Evolutionary conservation across 2,888 invertebrate species (phyloP).

Genomic region (Didymodactylos carnosus): DNA sequence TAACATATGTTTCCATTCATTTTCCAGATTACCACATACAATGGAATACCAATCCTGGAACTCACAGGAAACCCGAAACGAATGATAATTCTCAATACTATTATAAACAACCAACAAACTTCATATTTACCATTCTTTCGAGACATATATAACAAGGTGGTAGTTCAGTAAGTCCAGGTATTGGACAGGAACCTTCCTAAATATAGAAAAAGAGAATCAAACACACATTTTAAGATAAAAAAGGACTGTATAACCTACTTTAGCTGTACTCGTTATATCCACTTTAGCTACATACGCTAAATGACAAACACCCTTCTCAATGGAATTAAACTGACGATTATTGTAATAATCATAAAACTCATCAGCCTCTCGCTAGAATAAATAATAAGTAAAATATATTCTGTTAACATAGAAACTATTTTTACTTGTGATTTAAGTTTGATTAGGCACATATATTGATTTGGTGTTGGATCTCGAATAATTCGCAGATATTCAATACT

Average conservation of each 20-base stretch:
- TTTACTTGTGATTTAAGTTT: constrained; percentile 48
- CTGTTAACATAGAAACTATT: neutral
- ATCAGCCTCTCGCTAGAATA: constrained; percentile 51
- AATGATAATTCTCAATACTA: neutral
- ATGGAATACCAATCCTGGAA: too few relatives aligned
- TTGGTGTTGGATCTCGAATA: constrained; percentile 62
- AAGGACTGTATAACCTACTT: constrained; percentile 41
- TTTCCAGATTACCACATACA: neutral
- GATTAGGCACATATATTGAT: constrained; percentile 88
- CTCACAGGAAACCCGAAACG: neutral
- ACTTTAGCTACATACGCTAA: constrained; percentile 83
- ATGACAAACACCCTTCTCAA: constrained; percentile 77
- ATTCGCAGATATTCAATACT: constrained; percentile 75
- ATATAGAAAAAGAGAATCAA: neutral
- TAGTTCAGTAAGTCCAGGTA: constrained; percentile 67
- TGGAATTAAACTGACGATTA: constrained; percentile 69
- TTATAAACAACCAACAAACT: neutral
- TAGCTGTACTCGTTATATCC: constrained; percentile 54
- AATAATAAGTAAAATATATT: neutral
- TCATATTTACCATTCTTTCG: constrained; percentile 48
- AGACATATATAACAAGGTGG: constrained; percentile 90
- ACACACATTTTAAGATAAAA: too few relatives aligned
- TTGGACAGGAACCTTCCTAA: constrained; percentile 35
- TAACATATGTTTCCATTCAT: neutral
- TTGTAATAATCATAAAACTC: constrained; percentile 82